Base-by-base conservation (phyloP, 2,888 invertebrate genomes). In the Hoplodrina ambigua region DNA sequence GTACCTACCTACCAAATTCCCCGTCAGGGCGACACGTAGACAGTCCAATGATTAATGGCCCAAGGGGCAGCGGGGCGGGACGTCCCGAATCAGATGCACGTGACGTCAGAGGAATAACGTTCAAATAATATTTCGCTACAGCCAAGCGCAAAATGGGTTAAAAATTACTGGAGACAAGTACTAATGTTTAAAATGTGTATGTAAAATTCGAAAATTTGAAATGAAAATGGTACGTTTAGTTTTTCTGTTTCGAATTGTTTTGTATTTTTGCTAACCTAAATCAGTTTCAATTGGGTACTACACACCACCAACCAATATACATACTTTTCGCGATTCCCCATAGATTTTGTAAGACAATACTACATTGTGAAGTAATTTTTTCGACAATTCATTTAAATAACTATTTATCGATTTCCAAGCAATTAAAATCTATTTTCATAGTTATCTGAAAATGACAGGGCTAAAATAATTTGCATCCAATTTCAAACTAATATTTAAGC, bases 1-100 rank as follows among this genome's bases (percentile, higher is more conserved):
- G 62, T 46, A 64, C 17, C 63, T 75, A 81, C 50, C 60, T 61
- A 85, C 79, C 78, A 78, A 65, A 68, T 62, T 76, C 77, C 77
- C 82, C 85, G 88, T 85, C 89, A 88, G 88, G 91, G 87, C 90
- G 87, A 88, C 91, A 91, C 92, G 93, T 91, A 91, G 89, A 88
- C 88, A 89, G 90, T 89, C 86, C 85, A 85, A 89, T 94, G 93
- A 94, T 94, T 93, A 92, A 94, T 91, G 91, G 87, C 83, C 80
- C 83, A 74, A 80, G 87, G 87, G 87, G 85, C 84, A 83, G 84
- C 83, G 88, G 90, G 89, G 86, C 87, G 86, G 86, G 81, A 81
- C 82, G 81, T 82, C 87, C 89, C 88, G 89, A 91, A 92, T 93
- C 94, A 94, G 92, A 92, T 92, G 93, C 94, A 93, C 94, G 94